Evolutionary conservation across 2,113 vertebrate species (phyloP).

Genomic region (Raphicerus campestris): DNA sequence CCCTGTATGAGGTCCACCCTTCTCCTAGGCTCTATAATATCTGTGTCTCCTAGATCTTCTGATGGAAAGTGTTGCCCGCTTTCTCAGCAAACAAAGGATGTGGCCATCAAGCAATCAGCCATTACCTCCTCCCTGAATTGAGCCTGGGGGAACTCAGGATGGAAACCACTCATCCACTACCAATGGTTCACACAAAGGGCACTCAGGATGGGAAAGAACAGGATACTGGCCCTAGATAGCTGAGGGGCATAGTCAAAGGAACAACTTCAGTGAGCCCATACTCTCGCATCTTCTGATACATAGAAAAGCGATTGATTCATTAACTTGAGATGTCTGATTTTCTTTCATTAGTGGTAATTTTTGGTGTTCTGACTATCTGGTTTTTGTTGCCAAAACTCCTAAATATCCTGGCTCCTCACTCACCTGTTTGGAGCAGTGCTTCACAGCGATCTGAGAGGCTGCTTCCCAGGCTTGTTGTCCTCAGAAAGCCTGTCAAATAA

Average conservation of each 20-base stretch:
- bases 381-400: not conserved
- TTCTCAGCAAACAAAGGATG: not conserved
- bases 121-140: not conserved
- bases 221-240: not conserved
- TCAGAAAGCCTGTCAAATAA: not conserved
- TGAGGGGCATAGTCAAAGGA: not conserved
- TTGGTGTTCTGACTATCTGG: not conserved
- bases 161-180: not conserved
- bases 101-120: not conserved
- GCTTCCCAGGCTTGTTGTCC: not conserved
- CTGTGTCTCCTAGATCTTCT: not conserved
- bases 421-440: not conserved
- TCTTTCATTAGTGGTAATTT: not conserved
- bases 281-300: not conserved
- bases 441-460: not conserved
- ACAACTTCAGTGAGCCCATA: not conserved
- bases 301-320: too few species aligned
- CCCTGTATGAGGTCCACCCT: not conserved
- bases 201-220: not conserved
- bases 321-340: too few species aligned
- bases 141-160: not conserved
- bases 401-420: not conserved
- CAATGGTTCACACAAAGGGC: not conserved
- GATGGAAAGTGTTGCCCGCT: not conserved
- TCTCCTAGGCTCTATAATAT: not conserved